Conservation (phyloP, 2,113 vertebrate species). For the Symphodus melops region DNA sequence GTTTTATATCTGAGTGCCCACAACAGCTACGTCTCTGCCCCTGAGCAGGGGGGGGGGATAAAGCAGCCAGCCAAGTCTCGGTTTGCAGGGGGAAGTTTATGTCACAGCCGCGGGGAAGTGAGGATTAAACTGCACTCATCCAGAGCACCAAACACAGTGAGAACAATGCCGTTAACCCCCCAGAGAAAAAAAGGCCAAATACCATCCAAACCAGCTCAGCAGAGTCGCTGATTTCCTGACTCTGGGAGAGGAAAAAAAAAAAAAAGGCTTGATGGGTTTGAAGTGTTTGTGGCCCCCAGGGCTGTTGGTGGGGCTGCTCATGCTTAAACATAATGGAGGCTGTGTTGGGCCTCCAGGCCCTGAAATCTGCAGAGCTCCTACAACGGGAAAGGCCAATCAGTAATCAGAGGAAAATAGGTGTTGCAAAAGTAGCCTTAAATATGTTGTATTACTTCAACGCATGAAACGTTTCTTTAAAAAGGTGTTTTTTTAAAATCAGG, state of each 20-base stretch:
- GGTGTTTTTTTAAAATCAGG: too few species aligned
- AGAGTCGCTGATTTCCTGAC: constrained; percentile 55
- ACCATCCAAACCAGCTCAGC: constrained; percentile 48
- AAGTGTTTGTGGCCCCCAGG: constrained; percentile 52
- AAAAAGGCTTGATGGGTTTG: constrained; percentile 49
- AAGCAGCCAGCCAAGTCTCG: constrained; percentile 44
- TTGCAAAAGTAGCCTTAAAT: constrained; percentile 29
- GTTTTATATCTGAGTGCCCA: constrained; percentile 59
- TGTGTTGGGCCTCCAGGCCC: constrained; percentile 60
- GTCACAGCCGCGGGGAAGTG: constrained; percentile 55
- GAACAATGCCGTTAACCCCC: constrained; percentile 58
- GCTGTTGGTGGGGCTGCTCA: constrained; percentile 70
- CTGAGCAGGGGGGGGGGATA: constrained; percentile 38
- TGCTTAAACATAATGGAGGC: constrained; percentile 72
- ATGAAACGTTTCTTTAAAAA: too few species aligned
- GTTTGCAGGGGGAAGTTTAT: constrained; percentile 59
- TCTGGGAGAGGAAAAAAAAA: constrained; percentile 62
- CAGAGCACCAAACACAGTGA: constrained; percentile 47
- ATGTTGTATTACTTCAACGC: too few species aligned
- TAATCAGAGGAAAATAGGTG: constrained; percentile 42
- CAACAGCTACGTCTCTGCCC: constrained; percentile 35
- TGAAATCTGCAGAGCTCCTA: constrained; percentile 22
- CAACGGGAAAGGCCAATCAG: constrained; percentile 51
- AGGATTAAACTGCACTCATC: constrained; percentile 66
- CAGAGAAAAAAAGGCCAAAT: constrained; percentile 42